A percentile compares a stretch with the other conserved stretches of the same genome.
These are phyloP conservation scores for Pterocles orientalis DNA, from an alignment of 2,113 vertebrate species.

Conservation along the genomic window DNA sequence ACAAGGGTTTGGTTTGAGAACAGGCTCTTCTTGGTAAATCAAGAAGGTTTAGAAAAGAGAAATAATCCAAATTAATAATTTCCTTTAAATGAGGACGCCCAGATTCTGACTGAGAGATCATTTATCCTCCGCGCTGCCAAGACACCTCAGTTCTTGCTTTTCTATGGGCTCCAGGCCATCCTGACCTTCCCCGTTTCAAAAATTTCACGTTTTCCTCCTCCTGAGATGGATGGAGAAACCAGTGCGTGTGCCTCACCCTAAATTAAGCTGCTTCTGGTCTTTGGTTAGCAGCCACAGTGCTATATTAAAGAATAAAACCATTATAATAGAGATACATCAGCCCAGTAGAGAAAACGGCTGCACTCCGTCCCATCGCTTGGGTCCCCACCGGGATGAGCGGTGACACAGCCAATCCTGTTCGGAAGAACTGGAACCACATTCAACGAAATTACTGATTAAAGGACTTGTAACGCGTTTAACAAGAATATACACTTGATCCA, in stretches of 20 bases:
- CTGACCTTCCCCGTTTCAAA: background rate
- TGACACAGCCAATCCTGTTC: background rate
- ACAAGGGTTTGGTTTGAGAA: background rate
- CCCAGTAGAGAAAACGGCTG: background rate
- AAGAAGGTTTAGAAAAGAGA: background rate
- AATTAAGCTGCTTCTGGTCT: background rate
- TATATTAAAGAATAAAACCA: background rate
- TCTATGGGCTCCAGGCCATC: accelerated
- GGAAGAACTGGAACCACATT: background rate
- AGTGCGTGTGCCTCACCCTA: background rate
- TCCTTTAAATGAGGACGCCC: background rate
- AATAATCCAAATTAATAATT: background rate
- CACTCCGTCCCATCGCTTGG: background rate
- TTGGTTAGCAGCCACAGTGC: background rate
- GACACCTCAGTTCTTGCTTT: background rate
- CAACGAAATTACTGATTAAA: background rate
- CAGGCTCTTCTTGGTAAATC: background rate
- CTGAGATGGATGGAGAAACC: background rate
- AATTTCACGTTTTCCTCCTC: background rate
- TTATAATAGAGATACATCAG: background rate
- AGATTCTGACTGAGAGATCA: background rate
- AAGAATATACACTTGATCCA: background rate
- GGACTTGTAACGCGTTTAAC: background rate
- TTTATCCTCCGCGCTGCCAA: background rate
- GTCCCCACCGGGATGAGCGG: background rate